Evolutionary conservation across 2,113 vertebrate genomes (phyloP), one percentile per base, ranked within the genome.

Genomic region (Nibea albiflora): DNA sequence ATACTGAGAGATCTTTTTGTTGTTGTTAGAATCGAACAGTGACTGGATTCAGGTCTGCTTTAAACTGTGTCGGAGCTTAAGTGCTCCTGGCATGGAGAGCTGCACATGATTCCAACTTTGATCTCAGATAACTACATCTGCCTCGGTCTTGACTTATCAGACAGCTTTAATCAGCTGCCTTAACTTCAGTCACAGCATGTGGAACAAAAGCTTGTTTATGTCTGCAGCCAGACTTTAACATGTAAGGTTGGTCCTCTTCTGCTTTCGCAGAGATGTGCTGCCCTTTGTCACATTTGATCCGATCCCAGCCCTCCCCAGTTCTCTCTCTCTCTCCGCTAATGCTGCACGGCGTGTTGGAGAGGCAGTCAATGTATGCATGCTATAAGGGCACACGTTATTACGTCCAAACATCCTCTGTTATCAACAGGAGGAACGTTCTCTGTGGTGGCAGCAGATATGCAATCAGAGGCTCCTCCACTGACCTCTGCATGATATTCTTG

Each of bases 351-450:
- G 73, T 74, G 63, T 57, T 50, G 47, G 49, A 76, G 85, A 89
- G 80, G 79, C 80, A 79, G 44, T 86, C 81, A 85, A 78, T 85
- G 80, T 80, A 84, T 81, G 66, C 76, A 60, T n/a, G 28, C 42
- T 9, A 17, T 20, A 44, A 74, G 64, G 68, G 44, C 66, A 85
- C 87, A 81, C 64, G 90, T 89, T 85, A 93, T 89, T 88, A 84
- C 78, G 79, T 81, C 54, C 73, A 81, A 78, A 73, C 76, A 60
- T 77, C 49, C 62, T 61, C 69, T 66, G 85, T 76, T 88, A 89
- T 89, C 88, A 90, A 85, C 85, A 83, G 68, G 81, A 89, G 64
- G 69, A 86, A 89, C 88, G 84, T 84, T 83, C 71, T 22, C 44
- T 44, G 47, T 42, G 31, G 71, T 83, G 73, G 74, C 69, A 85